Conservation (phyloP, 1,140 invertebrate genomes). For the Eueides isabella region DNA sequence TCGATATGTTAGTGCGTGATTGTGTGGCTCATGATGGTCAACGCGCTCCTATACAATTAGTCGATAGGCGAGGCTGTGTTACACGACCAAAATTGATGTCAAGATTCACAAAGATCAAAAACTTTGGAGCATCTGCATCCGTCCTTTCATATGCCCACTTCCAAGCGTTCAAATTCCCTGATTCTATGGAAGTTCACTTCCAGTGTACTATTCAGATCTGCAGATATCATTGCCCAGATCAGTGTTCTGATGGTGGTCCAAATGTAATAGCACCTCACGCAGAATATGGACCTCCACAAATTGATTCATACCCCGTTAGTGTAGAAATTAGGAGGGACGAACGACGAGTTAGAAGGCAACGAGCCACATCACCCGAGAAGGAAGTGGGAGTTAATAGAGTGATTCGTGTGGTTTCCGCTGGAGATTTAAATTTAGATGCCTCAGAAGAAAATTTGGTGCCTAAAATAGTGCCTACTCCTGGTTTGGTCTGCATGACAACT, state of each 20-base stretch:
- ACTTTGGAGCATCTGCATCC: slow-evolving; percentile 95
- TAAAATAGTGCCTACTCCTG: slow-evolving; percentile 88
- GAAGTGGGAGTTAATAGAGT: slow-evolving; percentile 92
- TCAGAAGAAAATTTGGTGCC: slow-evolving; percentile 85
- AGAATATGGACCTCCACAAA: slow-evolving; percentile 87
- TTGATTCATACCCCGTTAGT: slow-evolving; percentile 85
- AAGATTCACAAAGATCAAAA: slow-evolving; percentile 96
- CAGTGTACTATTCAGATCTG: slow-evolving; percentile 98
- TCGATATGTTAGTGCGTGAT: slow-evolving; percentile 97
- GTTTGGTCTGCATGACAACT: slow-evolving; percentile 95
- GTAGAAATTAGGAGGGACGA: slow-evolving; percentile 89
- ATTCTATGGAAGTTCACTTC: slow-evolving; percentile 98
- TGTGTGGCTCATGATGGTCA: slow-evolving; percentile 97
- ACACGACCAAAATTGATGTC: slow-evolving; percentile 96
- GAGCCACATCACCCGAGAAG: slow-evolving; percentile 85
- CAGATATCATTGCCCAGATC: slow-evolving; percentile 95
- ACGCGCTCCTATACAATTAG: slow-evolving; percentile 95
- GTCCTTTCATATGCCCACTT: slow-evolving; percentile 96
- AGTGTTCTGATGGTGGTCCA: slow-evolving; percentile 87
- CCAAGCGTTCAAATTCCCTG: slow-evolving; percentile 97
- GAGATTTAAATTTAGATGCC: slow-evolving; percentile 90
- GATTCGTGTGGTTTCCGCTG: slow-evolving; percentile 92
- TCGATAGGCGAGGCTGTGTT: slow-evolving; percentile 96
- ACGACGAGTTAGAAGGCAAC: slow-evolving; percentile 86
- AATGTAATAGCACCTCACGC: slow-evolving; percentile 83